These are phyloP conservation scores for Spilogale gracilis DNA, from an alignment of 2,113 vertebrate species.

Conservation along the genomic window DNA sequence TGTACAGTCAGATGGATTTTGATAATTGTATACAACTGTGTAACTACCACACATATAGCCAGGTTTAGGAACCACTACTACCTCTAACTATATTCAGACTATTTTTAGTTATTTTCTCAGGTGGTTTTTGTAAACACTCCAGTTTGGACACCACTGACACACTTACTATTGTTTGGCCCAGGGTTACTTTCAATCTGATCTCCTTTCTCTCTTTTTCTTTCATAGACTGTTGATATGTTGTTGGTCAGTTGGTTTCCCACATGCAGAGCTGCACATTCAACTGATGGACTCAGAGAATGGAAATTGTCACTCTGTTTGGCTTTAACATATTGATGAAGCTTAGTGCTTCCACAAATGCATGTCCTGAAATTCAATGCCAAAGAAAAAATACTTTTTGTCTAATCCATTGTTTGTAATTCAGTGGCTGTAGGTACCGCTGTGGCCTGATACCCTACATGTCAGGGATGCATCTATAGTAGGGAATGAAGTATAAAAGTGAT, in stretches of 20 bases:
- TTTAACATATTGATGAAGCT: slow-evolving; percentile 50
- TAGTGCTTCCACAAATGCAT: slow-evolving; percentile 35
- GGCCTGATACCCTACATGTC: background rate
- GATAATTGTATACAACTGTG: background rate
- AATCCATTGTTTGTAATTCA: slow-evolving; percentile 39
- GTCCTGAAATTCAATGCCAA: slow-evolving; percentile 41
- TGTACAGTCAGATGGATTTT: background rate
- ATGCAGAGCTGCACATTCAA: background rate
- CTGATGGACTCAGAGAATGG: background rate
- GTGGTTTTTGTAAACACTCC: slow-evolving; percentile 2
- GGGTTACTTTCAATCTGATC: background rate
- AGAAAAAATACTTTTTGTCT: slow-evolving; percentile 25
- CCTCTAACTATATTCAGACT: background rate
- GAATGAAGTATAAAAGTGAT: background rate
- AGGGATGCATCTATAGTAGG: background rate
- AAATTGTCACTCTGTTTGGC: slow-evolving; percentile 14
- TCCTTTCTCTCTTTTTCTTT: background rate
- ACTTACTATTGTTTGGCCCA: background rate
- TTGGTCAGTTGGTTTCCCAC: background rate
- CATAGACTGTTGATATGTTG: background rate
- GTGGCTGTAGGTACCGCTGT: background rate
- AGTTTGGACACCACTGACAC: slow-evolving; percentile 18
- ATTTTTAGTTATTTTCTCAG: slow-evolving; percentile 14
- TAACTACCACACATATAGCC: background rate
- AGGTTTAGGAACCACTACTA: background rate